A percentile compares a stretch with the other conserved stretches of the same genome.
Conservation (phyloP, 2,113 vertebrate species). For the Setophaga petechia region DNA sequence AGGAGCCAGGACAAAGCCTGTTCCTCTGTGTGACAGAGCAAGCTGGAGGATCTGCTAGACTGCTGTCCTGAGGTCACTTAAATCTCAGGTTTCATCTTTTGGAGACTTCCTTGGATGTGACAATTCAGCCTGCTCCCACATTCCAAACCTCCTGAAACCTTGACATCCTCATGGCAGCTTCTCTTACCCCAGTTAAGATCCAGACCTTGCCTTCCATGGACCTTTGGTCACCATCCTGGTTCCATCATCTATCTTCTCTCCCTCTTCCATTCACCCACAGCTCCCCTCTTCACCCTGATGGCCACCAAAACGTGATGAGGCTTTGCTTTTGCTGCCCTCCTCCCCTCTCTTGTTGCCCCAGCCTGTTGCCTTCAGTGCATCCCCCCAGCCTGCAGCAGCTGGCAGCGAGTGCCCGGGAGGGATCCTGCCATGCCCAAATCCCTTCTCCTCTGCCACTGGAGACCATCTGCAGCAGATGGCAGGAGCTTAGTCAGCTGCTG, state of each 20-base stretch:
- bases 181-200: neutral
- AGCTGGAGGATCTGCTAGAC: neutral
- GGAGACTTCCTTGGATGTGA: neutral
- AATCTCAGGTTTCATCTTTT: neutral
- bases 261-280: neutral
- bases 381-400: neutral
- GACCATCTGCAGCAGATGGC: neutral
- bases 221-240: neutral
- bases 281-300: neutral
- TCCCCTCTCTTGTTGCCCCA: neutral
- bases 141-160: neutral
- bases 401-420: neutral
- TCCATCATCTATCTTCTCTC: neutral
- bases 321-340: neutral
- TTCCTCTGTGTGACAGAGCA: neutral
- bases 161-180: neutral
- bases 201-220: neutral
- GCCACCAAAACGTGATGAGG: neutral
- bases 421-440: neutral
- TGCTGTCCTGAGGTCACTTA: neutral
- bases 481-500: constrained; percentile 23
- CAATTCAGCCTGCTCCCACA: neutral
- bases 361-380: neutral
- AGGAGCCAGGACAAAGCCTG: neutral
- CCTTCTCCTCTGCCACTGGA: neutral